These are phyloP conservation scores for Epinephelus lanceolatus DNA, from an alignment of 2,113 vertebrate genomes.

Conservation along the genomic window DNA sequence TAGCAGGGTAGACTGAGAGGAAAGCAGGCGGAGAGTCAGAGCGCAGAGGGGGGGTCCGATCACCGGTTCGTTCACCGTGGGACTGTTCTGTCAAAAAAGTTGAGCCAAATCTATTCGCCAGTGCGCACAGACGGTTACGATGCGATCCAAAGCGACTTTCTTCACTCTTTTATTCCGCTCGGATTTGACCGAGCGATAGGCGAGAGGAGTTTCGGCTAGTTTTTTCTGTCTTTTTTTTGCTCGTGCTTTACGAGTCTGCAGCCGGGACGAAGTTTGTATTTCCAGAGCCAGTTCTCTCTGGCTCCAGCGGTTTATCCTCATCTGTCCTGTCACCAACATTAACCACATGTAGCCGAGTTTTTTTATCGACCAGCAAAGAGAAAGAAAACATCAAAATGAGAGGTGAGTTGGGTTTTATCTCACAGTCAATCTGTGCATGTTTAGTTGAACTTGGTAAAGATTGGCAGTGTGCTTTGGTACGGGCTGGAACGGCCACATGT, in stretches of 20 bases:
- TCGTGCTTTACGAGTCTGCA: constrained; percentile 35
- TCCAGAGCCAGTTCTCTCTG: constrained; percentile 35
- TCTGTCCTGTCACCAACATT: constrained; percentile 34
- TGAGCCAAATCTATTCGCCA: constrained; percentile 31
- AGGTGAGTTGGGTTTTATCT: constrained; percentile 74
- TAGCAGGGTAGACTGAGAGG: constrained; percentile 85
- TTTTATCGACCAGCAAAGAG: constrained; percentile 14
- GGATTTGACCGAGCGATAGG: constrained; percentile 74
- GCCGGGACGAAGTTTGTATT: constrained; percentile 62
- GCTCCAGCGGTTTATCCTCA: constrained; percentile 20
- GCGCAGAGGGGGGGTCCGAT: constrained; percentile 57
- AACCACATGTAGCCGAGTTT: constrained; percentile 75
- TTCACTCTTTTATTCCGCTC: constrained; percentile 53
- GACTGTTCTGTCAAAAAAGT: constrained; percentile 70
- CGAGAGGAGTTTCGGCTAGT: constrained; percentile 44
- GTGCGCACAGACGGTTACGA: constrained; percentile 45
- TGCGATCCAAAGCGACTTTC: constrained; percentile 63
- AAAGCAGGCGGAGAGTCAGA: constrained; percentile 71
- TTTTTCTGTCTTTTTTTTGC: constrained; percentile 4
- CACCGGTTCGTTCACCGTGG: constrained; percentile 62
- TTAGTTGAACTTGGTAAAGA: constrained; percentile 13
- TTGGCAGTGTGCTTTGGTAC: background rate
- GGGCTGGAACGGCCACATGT: constrained; percentile 58
- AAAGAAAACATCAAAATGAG: constrained; percentile 78
- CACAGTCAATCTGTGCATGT: background rate